Conservation (phyloP, 2,797 vertebrate genomes). For the Falco novaeseelandiae region DNA sequence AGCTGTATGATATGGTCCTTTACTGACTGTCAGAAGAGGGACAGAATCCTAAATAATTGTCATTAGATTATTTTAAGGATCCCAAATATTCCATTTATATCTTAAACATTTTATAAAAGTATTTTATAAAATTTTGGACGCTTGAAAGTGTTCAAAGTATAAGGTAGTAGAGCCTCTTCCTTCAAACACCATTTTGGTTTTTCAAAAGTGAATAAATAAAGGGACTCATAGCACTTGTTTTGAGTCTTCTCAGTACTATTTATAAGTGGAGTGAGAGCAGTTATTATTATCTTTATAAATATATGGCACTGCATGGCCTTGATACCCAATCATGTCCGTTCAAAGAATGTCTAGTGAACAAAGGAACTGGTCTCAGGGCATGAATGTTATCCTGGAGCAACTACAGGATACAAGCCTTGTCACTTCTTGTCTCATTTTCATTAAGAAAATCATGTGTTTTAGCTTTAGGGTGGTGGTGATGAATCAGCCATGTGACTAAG, state of each 20-base stretch:
- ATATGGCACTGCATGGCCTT: constrained; percentile 23
- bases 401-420: constrained; percentile 68
- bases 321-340: background rate
- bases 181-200: background rate
- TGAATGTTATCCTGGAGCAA: constrained; percentile 66
- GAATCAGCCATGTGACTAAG: constrained; percentile 40
- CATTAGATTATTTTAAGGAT: background rate
- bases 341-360: constrained; percentile 57
- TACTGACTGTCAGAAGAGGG: background rate
- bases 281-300: background rate
- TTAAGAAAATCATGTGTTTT: constrained; percentile 59
- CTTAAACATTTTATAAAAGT: background rate
- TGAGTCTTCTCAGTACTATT: constrained; percentile 14
- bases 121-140: background rate
- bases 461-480: constrained; percentile 52
- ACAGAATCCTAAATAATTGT: background rate
- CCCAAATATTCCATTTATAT: background rate
- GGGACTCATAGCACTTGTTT: background rate
- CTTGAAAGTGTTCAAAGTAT: background rate
- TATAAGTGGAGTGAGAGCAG: background rate
- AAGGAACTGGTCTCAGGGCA: constrained; percentile 68
- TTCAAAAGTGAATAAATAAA: background rate
- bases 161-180: background rate
- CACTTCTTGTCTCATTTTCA: constrained; percentile 66
- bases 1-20: background rate